Evolutionary conservation across 92 coral and sea anemone genomes (phyloP).

Genomic region (Metridium senile): DNA sequence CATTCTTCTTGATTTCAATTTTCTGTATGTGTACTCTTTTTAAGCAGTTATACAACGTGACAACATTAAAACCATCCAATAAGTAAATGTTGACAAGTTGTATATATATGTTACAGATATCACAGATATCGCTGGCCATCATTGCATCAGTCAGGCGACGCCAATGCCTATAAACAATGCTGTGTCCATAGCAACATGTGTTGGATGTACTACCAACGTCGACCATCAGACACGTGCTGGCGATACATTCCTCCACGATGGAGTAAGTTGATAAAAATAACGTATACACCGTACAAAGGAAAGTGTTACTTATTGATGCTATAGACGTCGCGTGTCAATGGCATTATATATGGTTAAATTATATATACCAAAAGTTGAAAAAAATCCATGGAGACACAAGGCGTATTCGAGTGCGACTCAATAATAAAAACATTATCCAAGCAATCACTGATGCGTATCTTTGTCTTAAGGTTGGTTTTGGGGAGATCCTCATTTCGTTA

Average conservation of each 20-base stretch:
- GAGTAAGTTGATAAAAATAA: conserved; percentile 47
- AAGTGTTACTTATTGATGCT: too few relatives aligned
- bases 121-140: conserved; percentile 1
- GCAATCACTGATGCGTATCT: too few relatives aligned
- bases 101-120: background rate
- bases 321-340: too few relatives aligned
- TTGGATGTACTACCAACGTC: conserved; percentile 15
- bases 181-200: conserved; percentile 31
- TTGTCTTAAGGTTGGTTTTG: conserved; percentile 61
- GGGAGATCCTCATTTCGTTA: conserved; percentile 70
- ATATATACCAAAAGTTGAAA: background rate
- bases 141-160: conserved; percentile 18
- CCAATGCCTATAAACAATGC: conserved; percentile 28
- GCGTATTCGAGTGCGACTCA: too few relatives aligned
- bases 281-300: too few relatives aligned
- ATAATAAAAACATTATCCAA: too few relatives aligned
- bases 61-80: too few relatives aligned
- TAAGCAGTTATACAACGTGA: too few relatives aligned
- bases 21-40: background rate
- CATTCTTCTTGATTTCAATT: too few relatives aligned
- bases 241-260: conserved; percentile 40
- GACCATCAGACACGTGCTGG: conserved; percentile 50
- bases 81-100: background rate
- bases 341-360: too few relatives aligned
- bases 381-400: background rate